Evolutionary conservation across 2,113 vertebrate genomes (phyloP), one percentile per base, ranked within the genome.

Genomic region (Formicarius rufipectus): DNA sequence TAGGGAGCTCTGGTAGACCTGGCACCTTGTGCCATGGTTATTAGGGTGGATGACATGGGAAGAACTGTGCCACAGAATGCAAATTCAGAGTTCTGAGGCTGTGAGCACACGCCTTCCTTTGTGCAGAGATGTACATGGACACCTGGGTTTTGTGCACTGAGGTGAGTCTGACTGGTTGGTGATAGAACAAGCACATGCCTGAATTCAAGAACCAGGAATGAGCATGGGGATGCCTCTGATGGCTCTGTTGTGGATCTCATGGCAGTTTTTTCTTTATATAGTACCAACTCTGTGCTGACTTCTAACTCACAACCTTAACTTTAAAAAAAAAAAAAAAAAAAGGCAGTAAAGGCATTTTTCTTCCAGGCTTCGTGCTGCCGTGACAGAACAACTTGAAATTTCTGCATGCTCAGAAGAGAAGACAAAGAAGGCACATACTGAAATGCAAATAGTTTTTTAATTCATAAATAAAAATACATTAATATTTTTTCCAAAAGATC

Each of bases 231-330:
- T 45, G 45, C 18, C 39, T 92, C 66, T 27, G 25, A 18, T 15
- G n/a, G 31, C 28, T 13, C n/a, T 44, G 0, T 2, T 45, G 2
- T 28, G 45, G n/a, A 9, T 72, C 49, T 76, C 4, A 23, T 0
- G 15, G 20, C 16, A 37, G 0, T 45, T 62, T 58, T 74, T 44
- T 60, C 58, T 60, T 24, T 33, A 4, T 24, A 1, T 11, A 55
- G 7, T 44, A 33, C 27, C 37, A 50, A 23, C 33, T 69, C 62
- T 16, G 8, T 88, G 45, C 62, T 93, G 30, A 7, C 9, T 66
- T 62, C 82, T 44, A 56, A 33, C 31, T 88, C 72, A 40, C 5
- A 37, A 4, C 14, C 15, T 67, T 15, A 50, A 6, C 66, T 14
- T 6, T 66, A 73, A 69, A 45, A 45, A 45, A 37, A 49, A 39